phyloP scores from a whole-genome alignment of 2,797 vertebrate genomes.

The Huso huso region DNA sequence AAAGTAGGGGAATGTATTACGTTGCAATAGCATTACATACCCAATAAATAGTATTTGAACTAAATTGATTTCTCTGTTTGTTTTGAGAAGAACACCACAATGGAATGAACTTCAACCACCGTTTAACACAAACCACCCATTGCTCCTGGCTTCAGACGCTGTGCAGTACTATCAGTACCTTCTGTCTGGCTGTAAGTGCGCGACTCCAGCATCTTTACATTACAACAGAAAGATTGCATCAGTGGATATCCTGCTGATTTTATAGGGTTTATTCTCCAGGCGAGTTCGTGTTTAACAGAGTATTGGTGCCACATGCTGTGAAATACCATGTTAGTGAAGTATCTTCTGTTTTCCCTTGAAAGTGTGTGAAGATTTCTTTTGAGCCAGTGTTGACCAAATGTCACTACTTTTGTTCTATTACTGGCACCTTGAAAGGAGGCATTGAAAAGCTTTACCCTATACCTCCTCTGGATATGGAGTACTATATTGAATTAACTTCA shows the following conservation, averaged over 20 bases:
- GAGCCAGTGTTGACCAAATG: constrained; percentile 11
- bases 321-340: constrained; percentile 25
- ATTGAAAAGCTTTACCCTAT: constrained; percentile 17
- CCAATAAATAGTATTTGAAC: not conserved
- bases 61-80: constrained; percentile 37
- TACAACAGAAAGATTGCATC: constrained; percentile 9
- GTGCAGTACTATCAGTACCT: constrained; percentile 91
- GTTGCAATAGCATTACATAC: no score
- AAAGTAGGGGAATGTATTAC: no score
- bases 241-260: constrained; percentile 28
- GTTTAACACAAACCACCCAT: constrained; percentile 87
- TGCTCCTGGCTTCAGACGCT: constrained; percentile 85
- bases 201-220: not conserved
- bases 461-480: constrained; percentile 29
- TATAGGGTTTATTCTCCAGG: constrained; percentile 30
- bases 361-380: constrained; percentile 3
- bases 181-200: constrained; percentile 78
- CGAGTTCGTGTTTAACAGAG: constrained; percentile 33
- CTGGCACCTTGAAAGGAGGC: constrained; percentile 24
- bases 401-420: not conserved
- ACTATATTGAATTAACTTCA: constrained; percentile 29
- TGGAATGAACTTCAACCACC: constrained; percentile 97
- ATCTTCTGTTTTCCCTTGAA: not conserved
- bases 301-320: constrained; percentile 50
- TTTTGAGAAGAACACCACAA: constrained; percentile 78